Conservation (phyloP, 2,113 vertebrate genomes). For the Hemicordylus capensis region DNA sequence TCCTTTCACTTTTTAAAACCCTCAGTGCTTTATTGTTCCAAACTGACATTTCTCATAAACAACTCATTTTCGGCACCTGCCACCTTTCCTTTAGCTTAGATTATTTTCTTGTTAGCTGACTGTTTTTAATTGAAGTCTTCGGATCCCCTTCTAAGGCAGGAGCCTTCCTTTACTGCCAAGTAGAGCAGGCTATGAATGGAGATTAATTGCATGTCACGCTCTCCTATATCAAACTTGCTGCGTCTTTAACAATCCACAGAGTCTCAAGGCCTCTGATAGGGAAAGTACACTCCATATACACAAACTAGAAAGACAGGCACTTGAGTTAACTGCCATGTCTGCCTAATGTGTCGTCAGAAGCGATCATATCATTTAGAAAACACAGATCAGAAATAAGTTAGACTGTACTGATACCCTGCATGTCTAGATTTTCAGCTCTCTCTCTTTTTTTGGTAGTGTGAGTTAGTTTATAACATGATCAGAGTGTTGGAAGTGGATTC, state of each 20-base stretch:
- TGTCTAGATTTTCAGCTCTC: constrained; percentile 38
- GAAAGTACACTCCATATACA: not conserved
- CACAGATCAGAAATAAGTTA: not conserved
- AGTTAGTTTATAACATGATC: not conserved
- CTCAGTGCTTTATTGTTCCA: constrained; percentile 61
- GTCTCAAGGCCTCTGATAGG: constrained; percentile 38
- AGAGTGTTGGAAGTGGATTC: not conserved
- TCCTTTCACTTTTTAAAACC: constrained; percentile 58
- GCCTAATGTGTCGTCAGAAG: not conserved
- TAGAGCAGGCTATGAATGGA: constrained; percentile 75
- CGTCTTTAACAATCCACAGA: constrained; percentile 67
- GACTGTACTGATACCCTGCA: not conserved
- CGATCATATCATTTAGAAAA: constrained; percentile 19
- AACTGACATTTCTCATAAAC: constrained; percentile 71
- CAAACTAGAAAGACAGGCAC: constrained; percentile 47
- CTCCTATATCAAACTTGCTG: constrained; percentile 74
- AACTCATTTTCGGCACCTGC: constrained; percentile 78
- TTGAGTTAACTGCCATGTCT: constrained; percentile 2
- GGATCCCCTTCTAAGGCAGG: constrained; percentile 71
- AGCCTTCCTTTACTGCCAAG: constrained; percentile 76
- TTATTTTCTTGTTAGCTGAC: constrained; percentile 80
- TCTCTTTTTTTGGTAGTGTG: not conserved
- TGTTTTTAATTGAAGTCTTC: constrained; percentile 80
- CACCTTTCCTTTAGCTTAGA: constrained; percentile 73
- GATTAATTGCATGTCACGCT: constrained; percentile 79